A percentile compares a stretch with the other conserved stretches of the same genome.
Conservation (phyloP, 2,888 invertebrate genomes). For the Agrochola lota region DNA sequence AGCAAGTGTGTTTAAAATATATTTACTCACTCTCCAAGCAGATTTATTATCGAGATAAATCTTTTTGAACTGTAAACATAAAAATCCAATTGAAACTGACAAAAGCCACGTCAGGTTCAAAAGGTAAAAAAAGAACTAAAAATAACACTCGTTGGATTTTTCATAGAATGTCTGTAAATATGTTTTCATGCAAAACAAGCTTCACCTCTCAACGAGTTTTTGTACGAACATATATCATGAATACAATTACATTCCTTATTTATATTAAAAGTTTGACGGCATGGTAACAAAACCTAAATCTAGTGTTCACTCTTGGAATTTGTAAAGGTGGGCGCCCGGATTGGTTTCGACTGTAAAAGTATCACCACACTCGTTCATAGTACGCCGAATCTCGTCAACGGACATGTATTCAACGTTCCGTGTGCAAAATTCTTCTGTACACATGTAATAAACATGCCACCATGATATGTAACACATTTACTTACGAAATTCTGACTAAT, state of each 20-base stretch:
- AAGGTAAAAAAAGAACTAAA: slow-evolving; percentile 14
- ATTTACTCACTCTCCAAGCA: not conserved
- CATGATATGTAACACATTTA: slow-evolving; percentile 35
- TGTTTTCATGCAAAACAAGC: slow-evolving; percentile 24
- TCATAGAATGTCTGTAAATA: slow-evolving; percentile 24
- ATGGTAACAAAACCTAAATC: not conserved
- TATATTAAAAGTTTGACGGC: slow-evolving; percentile 2
- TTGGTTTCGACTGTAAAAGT: slow-evolving; percentile 51
- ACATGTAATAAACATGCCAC: slow-evolving; percentile 47
- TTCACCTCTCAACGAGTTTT: slow-evolving; percentile 11
- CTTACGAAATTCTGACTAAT: slow-evolving; percentile 31
- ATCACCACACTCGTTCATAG: slow-evolving; percentile 22
- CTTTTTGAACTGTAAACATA: slow-evolving; percentile 2
- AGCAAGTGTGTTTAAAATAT: too few species aligned
- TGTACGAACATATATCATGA: slow-evolving; percentile 21
- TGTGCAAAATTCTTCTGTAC: slow-evolving; percentile 53
- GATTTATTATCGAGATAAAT: slow-evolving; percentile 2
- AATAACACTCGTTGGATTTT: slow-evolving; percentile 13
- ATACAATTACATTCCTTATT: slow-evolving; percentile 22
- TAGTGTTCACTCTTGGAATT: slow-evolving; percentile 13
- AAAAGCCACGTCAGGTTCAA: slow-evolving; percentile 2
- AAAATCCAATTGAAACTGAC: slow-evolving; percentile 39
- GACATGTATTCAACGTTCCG: slow-evolving; percentile 44
- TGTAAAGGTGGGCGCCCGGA: slow-evolving; percentile 16
- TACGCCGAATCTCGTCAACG: slow-evolving; percentile 10